phyloP scores from a whole-genome alignment of 2,888 invertebrate genomes.

The Drosophila aldrichi region DNA sequence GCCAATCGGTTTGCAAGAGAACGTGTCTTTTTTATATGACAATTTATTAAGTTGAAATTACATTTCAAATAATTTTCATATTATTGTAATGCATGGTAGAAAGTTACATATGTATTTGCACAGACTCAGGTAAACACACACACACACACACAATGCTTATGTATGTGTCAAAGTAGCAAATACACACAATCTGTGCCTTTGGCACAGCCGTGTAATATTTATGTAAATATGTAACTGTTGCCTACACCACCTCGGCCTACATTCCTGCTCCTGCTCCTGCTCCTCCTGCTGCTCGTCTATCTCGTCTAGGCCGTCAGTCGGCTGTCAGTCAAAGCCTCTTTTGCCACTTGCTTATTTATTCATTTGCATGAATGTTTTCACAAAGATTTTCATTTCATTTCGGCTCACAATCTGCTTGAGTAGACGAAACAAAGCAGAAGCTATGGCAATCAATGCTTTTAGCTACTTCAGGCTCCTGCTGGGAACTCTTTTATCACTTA shows the following conservation, averaged over 20 bases:
- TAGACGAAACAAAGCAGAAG: background rate
- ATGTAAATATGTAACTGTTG: constrained; percentile 71
- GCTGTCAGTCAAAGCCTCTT: constrained; percentile 59
- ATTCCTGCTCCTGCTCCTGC: background rate
- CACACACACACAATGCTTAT: background rate
- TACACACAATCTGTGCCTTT: background rate
- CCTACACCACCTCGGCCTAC: constrained; percentile 21
- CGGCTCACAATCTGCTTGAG: constrained; percentile 19
- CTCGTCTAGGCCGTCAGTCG: constrained; percentile 9
- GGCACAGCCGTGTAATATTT: constrained; percentile 72
- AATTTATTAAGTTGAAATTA: constrained; percentile 79
- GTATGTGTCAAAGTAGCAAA: background rate
- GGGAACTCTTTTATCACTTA: background rate
- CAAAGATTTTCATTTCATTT: constrained; percentile 73
- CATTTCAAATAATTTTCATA: constrained; percentile 77
- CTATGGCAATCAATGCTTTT: background rate
- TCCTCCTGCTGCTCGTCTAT: background rate
- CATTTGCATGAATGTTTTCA: constrained; percentile 76
- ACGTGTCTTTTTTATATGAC: constrained; percentile 51
- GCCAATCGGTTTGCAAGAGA: constrained; percentile 5
- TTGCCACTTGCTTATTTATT: constrained; percentile 69
- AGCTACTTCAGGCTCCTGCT: background rate
- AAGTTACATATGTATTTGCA: constrained; percentile 24
- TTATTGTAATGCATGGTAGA: constrained; percentile 68
- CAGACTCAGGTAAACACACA: constrained; percentile 2